Evolutionary conservation across 2,888 invertebrate genomes (phyloP).

Genomic region (Drosophila yooni): DNA sequence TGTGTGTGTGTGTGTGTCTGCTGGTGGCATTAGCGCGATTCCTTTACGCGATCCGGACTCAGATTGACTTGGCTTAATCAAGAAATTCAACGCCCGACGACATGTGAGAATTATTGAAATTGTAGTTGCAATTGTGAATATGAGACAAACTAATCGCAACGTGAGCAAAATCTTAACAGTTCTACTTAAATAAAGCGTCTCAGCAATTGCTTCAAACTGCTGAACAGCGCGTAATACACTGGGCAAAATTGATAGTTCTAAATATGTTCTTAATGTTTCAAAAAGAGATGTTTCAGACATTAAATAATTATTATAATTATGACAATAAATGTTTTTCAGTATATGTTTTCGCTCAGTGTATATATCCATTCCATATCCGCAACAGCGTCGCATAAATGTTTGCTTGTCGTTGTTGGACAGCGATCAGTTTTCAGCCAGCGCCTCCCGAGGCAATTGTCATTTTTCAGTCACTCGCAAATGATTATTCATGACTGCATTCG

Average conservation of each 20-base stretch:
- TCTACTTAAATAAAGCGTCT: slow-evolving; percentile 16
- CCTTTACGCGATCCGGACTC: slow-evolving; percentile 27
- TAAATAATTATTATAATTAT: neutral
- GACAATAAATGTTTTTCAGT: neutral
- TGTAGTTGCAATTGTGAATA: slow-evolving; percentile 39
- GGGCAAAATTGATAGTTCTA: neutral
- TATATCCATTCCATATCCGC: neutral
- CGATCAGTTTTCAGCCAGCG: slow-evolving; percentile 32
- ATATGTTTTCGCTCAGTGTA: slow-evolving; percentile 15
- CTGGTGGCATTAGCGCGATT: slow-evolving; percentile 20
- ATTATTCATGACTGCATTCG: slow-evolving; percentile 46
- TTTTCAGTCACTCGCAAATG: slow-evolving; percentile 44
- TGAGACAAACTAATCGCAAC: slow-evolving; percentile 50
- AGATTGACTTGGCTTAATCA: slow-evolving; percentile 66
- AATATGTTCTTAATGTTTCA: no score
- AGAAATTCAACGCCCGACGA: slow-evolving; percentile 62
- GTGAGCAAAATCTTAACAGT: slow-evolving; percentile 38
- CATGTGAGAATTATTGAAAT: slow-evolving; percentile 78
- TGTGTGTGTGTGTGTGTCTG: neutral
- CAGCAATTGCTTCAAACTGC: slow-evolving; percentile 21
- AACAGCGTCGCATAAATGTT: slow-evolving; percentile 9
- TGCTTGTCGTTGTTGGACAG: slow-evolving; percentile 10
- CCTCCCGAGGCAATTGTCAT: slow-evolving; percentile 36
- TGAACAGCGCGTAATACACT: slow-evolving; percentile 6
- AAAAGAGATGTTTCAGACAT: neutral